Evolutionary conservation across 2,888 invertebrate genomes (phyloP).

Genomic region (Leptodirus hochenwartii): DNA sequence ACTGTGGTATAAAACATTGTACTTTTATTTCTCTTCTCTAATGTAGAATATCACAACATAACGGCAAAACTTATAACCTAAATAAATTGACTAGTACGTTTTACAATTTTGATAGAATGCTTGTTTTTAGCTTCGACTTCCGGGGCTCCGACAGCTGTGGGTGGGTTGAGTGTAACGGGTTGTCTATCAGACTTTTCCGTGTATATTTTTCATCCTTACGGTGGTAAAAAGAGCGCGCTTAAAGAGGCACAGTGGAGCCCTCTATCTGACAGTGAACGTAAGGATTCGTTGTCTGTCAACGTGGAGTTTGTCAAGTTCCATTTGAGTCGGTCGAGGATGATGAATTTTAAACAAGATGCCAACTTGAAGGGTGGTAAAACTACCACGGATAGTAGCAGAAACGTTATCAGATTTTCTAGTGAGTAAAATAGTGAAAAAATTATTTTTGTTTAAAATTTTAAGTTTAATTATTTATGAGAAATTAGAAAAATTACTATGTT

Average conservation of each 20-base stretch:
- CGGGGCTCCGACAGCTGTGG: slow-evolving; percentile 52
- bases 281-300: slow-evolving; percentile 89
- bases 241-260: slow-evolving; percentile 79
- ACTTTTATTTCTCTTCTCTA: no score
- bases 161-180: slow-evolving; percentile 85
- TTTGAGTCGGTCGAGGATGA: slow-evolving; percentile 74
- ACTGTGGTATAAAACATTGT: slow-evolving; percentile 15
- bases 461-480: no score
- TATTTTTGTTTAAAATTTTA: slow-evolving; percentile 3
- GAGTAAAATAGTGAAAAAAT: slow-evolving; percentile 20
- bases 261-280: slow-evolving; percentile 71
- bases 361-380: slow-evolving; percentile 24
- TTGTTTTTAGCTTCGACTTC: no score
- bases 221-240: slow-evolving; percentile 62
- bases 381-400: slow-evolving; percentile 48
- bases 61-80: no score
- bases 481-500: no score
- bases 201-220: slow-evolving; percentile 97
- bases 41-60: no score
- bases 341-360: slow-evolving; percentile 53
- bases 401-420: slow-evolving; percentile 87
- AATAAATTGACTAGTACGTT: no score
- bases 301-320: slow-evolving; percentile 96
- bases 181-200: slow-evolving; percentile 94
- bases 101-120: no score